A percentile compares a stretch with the other conserved stretches of the same genome.
Conservation (phyloP, 2,888 invertebrate genomes). For the Macrophya annulata region DNA sequence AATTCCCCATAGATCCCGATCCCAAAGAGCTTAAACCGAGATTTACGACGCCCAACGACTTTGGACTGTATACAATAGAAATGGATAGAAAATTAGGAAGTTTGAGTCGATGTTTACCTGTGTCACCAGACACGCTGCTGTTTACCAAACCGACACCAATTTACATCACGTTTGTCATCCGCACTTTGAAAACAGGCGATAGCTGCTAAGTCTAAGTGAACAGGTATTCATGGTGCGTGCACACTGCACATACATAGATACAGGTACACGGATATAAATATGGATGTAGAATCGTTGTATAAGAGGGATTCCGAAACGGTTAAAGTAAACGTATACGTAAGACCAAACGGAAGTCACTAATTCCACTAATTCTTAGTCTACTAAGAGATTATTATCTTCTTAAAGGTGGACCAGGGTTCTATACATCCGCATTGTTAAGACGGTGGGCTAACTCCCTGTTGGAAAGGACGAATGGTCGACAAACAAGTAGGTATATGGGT, state of each 20-base stretch:
- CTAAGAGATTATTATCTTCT: conserved; percentile 54
- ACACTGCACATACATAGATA: neutral
- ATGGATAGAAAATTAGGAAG: conserved; percentile 49
- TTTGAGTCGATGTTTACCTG: conserved; percentile 39
- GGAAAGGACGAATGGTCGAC: conserved; percentile 70
- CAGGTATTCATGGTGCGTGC: neutral
- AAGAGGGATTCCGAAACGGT: conserved; percentile 9
- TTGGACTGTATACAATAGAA: conserved; percentile 40
- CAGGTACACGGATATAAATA: neutral
- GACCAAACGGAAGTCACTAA: conserved; percentile 57
- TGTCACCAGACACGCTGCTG: conserved; percentile 38
- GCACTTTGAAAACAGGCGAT: neutral
- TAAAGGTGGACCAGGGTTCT: conserved; percentile 18
- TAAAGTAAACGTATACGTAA: neutral
- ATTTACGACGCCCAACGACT: conserved; percentile 39
- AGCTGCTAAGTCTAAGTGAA: neutral
- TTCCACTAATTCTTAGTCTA: conserved; percentile 53
- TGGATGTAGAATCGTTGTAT: neutral
- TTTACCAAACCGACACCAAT: conserved; percentile 51
- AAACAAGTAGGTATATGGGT: conserved; percentile 74
- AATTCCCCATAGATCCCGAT: conserved; percentile 38
- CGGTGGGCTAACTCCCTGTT: neutral
- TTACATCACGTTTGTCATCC: conserved; percentile 50
- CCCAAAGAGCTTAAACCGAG: conserved; percentile 52
- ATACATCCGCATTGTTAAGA: neutral